Percentiles rank a stretch among this genome's conserved stretches.
Evolutionary conservation across 1,140 invertebrate species (phyloP).

Genomic region (Drosophila dunni): DNA sequence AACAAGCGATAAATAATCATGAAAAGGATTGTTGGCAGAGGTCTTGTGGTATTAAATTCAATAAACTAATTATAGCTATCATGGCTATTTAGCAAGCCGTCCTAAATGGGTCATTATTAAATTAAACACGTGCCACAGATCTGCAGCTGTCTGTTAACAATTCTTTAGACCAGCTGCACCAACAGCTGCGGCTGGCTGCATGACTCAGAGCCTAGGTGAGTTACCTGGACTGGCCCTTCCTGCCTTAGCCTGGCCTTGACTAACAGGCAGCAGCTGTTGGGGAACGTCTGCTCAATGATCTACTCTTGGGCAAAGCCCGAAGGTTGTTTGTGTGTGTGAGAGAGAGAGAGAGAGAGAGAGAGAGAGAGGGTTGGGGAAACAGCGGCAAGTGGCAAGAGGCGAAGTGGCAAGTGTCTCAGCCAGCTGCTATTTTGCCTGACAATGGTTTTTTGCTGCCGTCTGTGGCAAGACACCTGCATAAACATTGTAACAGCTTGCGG

Average conservation of each 20-base stretch:
- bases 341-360: neutral
- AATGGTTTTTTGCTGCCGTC: constrained; percentile 10
- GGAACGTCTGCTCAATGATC: constrained; percentile 39
- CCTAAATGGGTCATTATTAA: constrained; percentile 1
- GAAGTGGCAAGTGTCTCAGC: constrained; percentile 27
- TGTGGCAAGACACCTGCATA: constrained; percentile 71
- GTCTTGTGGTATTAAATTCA: neutral
- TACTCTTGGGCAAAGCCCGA: constrained; percentile 28
- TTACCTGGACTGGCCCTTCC: constrained; percentile 41
- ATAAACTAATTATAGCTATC: neutral
- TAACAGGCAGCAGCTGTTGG: constrained; percentile 65
- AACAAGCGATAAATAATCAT: constrained; percentile 9
- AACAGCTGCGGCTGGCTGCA: constrained; percentile 9
- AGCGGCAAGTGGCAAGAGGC: constrained; percentile 33
- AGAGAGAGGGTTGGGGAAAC: neutral
- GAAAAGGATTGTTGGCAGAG: neutral
- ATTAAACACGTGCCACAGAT: constrained; percentile 29
- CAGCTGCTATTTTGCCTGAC: constrained; percentile 57
- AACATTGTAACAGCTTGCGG: constrained; percentile 76
- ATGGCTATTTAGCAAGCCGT: neutral
- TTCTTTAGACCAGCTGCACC: constrained; percentile 24
- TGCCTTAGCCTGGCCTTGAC: constrained; percentile 59
- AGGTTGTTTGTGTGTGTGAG: constrained; percentile 12
- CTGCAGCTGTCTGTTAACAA: constrained; percentile 31
- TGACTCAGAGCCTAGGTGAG: constrained; percentile 54